These are phyloP conservation scores for Tetrapedia diversipes DNA, from an alignment of 2,888 invertebrate genomes.

Conservation along the genomic window DNA sequence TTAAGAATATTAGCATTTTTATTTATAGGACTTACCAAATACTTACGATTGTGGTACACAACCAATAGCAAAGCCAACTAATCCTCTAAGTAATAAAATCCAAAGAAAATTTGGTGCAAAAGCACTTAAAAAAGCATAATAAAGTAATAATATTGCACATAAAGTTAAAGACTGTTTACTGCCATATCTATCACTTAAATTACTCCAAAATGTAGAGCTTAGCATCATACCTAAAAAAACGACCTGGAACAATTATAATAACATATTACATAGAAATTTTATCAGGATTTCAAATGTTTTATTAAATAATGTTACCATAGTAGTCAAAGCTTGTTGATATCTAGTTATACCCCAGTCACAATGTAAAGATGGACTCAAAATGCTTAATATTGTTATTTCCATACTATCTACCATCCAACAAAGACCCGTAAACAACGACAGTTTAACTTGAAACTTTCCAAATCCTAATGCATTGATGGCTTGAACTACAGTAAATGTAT, in stretches of 20 bases:
- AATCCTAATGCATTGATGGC: slow-evolving; percentile 94
- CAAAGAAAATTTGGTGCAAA: slow-evolving; percentile 96
- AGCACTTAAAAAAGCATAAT: slow-evolving; percentile 95
- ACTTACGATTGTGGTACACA: slow-evolving; percentile 98
- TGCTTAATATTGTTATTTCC: slow-evolving; percentile 98
- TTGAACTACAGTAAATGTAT: slow-evolving; percentile 93
- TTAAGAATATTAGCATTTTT: neutral
- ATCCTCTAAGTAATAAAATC: slow-evolving; percentile 94
- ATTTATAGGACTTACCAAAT: slow-evolving; percentile 49
- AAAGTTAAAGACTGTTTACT: slow-evolving; percentile 95
- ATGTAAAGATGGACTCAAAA: slow-evolving; percentile 95
- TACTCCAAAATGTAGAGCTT: slow-evolving; percentile 98
- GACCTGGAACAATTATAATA: slow-evolving; percentile 81
- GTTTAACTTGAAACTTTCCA: slow-evolving; percentile 94
- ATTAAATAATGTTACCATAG: slow-evolving; percentile 86
- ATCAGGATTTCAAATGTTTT: neutral
- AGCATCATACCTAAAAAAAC: slow-evolving; percentile 99
- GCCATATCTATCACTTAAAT: slow-evolving; percentile 96
- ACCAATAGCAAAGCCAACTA: slow-evolving; percentile 98
- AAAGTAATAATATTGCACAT: slow-evolving; percentile 94
- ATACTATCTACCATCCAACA: slow-evolving; percentile 99
- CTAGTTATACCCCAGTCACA: slow-evolving; percentile 97
- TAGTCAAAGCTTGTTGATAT: slow-evolving; percentile 96
- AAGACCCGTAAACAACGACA: slow-evolving; percentile 92
- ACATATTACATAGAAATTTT: slow-evolving; percentile 8